A percentile compares a stretch with the other conserved stretches of the same genome.
Conservation (phyloP, 2,797 vertebrate species). For the Botia almorhae region DNA sequence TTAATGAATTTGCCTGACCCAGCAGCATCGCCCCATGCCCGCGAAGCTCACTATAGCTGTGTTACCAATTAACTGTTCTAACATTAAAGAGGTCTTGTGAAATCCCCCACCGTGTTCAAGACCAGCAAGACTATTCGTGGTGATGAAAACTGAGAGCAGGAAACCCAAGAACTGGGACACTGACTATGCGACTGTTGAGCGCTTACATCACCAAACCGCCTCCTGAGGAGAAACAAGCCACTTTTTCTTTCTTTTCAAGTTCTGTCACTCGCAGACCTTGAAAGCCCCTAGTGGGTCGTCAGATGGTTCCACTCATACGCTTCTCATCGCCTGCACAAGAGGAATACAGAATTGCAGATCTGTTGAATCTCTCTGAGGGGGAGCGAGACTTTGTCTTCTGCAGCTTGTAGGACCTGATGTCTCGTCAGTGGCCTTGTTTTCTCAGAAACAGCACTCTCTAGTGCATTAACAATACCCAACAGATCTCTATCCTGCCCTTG, state of each 20-base stretch:
- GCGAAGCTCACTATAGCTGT: not conserved
- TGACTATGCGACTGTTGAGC: constrained; percentile 5
- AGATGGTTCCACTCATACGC: constrained; percentile 19
- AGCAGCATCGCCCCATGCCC: not conserved
- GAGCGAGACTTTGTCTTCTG: not conserved
- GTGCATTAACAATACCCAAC: constrained; percentile 33
- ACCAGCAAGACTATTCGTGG: not conserved
- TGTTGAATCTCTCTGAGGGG: constrained; percentile 21
- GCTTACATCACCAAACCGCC: not conserved
- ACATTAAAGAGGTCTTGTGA: constrained; percentile 20
- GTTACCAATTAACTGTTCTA: constrained; percentile 23
- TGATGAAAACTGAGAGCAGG: constrained; percentile 11
- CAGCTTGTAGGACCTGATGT: not conserved
- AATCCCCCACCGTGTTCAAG: not conserved
- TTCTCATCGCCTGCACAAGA: constrained; percentile 28
- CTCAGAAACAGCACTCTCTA: constrained; percentile 17
- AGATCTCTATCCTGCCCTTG: not conserved
- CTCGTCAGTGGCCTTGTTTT: constrained; percentile 27
- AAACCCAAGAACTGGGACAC: constrained; percentile 8
- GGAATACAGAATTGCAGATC: constrained; percentile 27
- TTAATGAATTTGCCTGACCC: constrained; percentile 22
- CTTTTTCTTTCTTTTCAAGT: constrained; percentile 23
- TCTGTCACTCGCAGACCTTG: constrained; percentile 33
- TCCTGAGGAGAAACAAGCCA: constrained; percentile 10
- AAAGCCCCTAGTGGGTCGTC: constrained; percentile 9